Evolutionary conservation across 1,140 invertebrate species (phyloP).

Genomic region (Eciton burchellii): DNA sequence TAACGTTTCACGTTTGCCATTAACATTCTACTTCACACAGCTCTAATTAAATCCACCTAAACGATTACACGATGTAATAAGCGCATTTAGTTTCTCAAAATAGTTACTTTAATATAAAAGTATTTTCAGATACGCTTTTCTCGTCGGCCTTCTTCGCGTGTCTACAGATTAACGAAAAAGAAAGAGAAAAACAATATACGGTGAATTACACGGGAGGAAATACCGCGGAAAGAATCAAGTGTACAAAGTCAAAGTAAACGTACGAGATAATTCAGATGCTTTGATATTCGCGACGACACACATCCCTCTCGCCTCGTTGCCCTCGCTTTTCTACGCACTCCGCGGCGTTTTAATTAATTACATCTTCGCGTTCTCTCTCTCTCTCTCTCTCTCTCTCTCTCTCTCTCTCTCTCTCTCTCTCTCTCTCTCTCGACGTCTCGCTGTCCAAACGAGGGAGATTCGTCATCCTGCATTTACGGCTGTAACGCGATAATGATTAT

Average conservation of each 20-base stretch:
- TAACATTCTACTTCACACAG: neutral
- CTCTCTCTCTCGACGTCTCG: constrained; percentile 30
- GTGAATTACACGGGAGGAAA: neutral
- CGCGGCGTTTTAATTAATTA: constrained; percentile 55
- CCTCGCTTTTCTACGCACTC: neutral
- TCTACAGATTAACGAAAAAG: neutral
- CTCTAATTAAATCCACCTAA: neutral
- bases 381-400: constrained; percentile 51
- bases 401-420: constrained; percentile 14
- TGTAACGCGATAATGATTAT: constrained; percentile 65
- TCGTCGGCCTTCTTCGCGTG: neutral
- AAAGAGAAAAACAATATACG: neutral
- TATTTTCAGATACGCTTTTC: neutral
- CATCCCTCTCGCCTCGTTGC: neutral
- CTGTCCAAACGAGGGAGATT: constrained; percentile 60
- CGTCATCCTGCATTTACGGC: constrained; percentile 49
- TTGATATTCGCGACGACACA: neutral
- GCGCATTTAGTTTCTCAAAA: neutral
- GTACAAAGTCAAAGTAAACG: constrained; percentile 1
- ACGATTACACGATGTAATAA: neutral
- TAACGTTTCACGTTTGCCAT: neutral
- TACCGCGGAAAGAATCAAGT: too few relatives aligned
- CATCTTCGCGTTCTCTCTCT: constrained; percentile 41
- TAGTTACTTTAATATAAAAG: neutral
- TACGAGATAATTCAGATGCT: constrained; percentile 8